Base-by-base conservation (phyloP, 1,140 invertebrate species). In the Goniozus legneri region DNA sequence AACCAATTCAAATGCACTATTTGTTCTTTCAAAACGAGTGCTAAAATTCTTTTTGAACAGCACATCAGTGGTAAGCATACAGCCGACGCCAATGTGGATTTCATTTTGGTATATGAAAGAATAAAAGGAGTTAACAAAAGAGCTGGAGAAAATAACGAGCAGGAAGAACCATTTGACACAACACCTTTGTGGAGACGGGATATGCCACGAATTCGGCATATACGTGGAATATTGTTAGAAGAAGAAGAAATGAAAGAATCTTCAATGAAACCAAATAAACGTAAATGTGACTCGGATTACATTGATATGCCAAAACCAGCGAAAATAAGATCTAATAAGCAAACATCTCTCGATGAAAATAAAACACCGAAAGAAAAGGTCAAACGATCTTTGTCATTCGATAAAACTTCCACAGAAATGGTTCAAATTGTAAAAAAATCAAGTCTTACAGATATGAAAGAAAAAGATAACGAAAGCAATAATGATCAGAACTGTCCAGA, bases 1-100 rank as follows among this genome's bases (percentile, higher is more conserved):
- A 74, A 77, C 53, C 84, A 86, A 51, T 88, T 78, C 50, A 85
- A 85, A 54, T 88, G 86, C 60, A 76, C 70, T 0, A 63, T 80
- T 16, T 89, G 87, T 54, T 56, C 71, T 0, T 85, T 79, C 56
- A 77, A 80, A 44, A 79, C 77, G 0, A 79, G 78, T 0, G 77
- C 76, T 1, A 73, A 80, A 13, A 69, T 78, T 4, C 77, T 72
- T 14, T 77, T 86, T 15, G 73, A 78, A 3, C 78, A 77, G 12
- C 87, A 89, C 64, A 74, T 82, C 34, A 54, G 54, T 3, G 56
- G 63, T 1, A 75, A 78, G 31, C 82, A 84, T 55, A 44, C 68
- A 0, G 62, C 59, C 1, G 71, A 77, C n/a, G 35, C 63, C 0
- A 66, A 67, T 1, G 52, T 52, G 3, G 64, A 63, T 31, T 71